Percentiles rank a stretch among this genome's conserved stretches.
Conservation (phyloP, 2,113 vertebrate genomes). For the Crotophaga sulcirostris region DNA sequence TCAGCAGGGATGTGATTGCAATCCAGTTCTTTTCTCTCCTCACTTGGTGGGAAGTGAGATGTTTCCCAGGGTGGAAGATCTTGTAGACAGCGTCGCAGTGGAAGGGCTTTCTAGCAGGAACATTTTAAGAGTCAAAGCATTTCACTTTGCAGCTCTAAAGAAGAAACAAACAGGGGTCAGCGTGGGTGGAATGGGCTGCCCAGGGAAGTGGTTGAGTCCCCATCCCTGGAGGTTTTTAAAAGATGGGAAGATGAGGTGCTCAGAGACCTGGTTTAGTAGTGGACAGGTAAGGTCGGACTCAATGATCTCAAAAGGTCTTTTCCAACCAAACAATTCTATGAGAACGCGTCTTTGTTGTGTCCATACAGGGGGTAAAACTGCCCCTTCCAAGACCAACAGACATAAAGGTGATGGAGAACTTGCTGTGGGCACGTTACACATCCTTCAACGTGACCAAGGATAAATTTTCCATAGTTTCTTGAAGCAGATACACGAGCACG, state of each 20-base stretch:
- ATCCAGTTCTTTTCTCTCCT: background rate
- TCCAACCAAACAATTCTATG: background rate
- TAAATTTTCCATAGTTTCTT: background rate
- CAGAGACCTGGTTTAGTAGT: too few relatives aligned
- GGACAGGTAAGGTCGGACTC: too few relatives aligned
- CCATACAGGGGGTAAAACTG: background rate
- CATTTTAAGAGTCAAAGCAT: background rate
- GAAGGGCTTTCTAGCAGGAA: background rate
- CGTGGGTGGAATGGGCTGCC: too few relatives aligned
- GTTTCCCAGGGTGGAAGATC: background rate
- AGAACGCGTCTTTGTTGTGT: background rate
- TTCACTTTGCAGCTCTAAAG: background rate
- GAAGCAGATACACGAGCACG: background rate
- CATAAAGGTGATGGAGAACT: background rate
- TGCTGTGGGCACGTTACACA: rapidly evolving
- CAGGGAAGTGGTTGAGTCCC: too few relatives aligned
- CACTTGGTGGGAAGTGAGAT: background rate
- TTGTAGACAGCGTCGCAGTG: background rate
- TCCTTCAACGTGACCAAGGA: background rate
- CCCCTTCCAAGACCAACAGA: background rate
- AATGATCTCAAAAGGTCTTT: too few relatives aligned
- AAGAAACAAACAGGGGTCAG: background rate
- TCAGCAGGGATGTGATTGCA: background rate
- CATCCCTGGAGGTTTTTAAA: too few relatives aligned
- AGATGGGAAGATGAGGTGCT: too few relatives aligned